Evolutionary conservation across 2,113 vertebrate species (phyloP), one percentile per base, ranked within the genome.

Genomic region (Chaenogobius annularis): DNA sequence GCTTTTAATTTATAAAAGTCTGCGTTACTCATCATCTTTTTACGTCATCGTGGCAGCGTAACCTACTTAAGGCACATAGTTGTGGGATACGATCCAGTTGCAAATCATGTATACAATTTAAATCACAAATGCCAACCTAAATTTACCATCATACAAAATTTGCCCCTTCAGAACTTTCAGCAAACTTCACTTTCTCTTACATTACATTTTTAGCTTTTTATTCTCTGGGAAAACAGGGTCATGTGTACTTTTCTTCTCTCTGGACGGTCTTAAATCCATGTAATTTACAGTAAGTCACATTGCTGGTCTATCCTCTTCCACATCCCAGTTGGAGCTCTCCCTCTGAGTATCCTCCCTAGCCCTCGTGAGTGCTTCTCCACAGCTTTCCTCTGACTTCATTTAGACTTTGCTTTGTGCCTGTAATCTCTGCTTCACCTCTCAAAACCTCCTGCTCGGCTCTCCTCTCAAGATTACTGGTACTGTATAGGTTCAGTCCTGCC

Each of bases 381-480:
- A 40, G 59, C 31, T 63, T 63, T 35, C 23, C 37, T 54, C 22
- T 3, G 68, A 8, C 26, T 70, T 80, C 67, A 10, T 40, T 31
- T 54, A 66, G 46, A 66, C 64, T 66, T 66, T 26, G 26, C 64
- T 77, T 78, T 72, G 59, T 73, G 47, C 44, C 37, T 15, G 40
- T 68, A 44, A 10, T 26, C 47, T 43, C 15, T 44, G n/a, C 67
- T 48, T 15, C n/a, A 68, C 52, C 66, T 67, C 63, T 52, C 11
- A 2, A 5, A 40, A 0, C 79, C 70, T 78, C 70, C 72, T 58
- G 26, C 75, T n/a, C 26, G 68, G 11, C 50, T 37, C 64, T 43
- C 72, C 14, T 83, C 58, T 81, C 82, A 88, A 69, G 69, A 85
- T 85, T 78, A 85, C 78, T 79, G 44, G 35, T 19, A 37, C 35